Conservation (phyloP, 2,888 invertebrate species). For the Pseudococcus longispinus region DNA sequence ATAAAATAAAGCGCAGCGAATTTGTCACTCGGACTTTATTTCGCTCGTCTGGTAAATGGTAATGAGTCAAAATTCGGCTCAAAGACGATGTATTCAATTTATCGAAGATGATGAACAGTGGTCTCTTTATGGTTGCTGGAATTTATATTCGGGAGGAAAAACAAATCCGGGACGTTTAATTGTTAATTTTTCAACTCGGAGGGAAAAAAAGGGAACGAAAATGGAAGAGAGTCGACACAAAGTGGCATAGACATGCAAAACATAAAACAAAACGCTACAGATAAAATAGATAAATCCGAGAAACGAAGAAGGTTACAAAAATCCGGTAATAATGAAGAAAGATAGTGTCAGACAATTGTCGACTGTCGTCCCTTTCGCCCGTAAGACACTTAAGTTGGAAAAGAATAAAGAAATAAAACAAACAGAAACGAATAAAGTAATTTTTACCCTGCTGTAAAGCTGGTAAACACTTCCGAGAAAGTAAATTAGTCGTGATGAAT, state of each 20-base stretch:
- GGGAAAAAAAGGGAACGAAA: not conserved
- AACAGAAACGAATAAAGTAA: not conserved
- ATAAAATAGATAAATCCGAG: not conserved
- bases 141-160: not conserved
- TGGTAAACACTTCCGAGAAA: not conserved
- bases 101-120: not conserved
- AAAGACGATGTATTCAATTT: not conserved
- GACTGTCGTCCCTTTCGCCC: not conserved
- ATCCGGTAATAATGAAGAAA: not conserved
- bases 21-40: not conserved
- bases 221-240: not conserved
- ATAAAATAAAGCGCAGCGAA: not conserved
- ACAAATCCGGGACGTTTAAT: not conserved
- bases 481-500: not conserved
- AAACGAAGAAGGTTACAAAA: not conserved
- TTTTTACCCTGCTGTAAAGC: not conserved
- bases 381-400: not conserved
- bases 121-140: not conserved
- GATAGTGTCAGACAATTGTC: not conserved
- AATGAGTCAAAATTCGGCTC: not conserved
- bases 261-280: not conserved
- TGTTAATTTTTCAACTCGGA: not conserved
- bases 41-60: not conserved
- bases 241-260: not conserved
- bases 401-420: not conserved